A percentile compares a stretch with the other conserved stretches of the same genome.
Conservation (phyloP, 2,888 invertebrate genomes). For the Melanchra persicariae region DNA sequence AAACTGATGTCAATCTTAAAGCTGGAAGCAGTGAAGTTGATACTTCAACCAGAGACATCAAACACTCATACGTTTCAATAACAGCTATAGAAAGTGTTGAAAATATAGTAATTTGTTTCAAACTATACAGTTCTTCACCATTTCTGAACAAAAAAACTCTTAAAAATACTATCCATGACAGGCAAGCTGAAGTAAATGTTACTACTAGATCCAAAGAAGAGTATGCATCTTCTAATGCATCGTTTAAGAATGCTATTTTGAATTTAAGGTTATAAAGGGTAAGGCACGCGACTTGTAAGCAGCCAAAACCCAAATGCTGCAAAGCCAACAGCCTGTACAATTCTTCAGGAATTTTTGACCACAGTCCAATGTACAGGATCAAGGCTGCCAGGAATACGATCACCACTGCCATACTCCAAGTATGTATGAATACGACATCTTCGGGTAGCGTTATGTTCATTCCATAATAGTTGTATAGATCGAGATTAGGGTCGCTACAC, state of each 20-base stretch:
- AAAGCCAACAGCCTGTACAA: constrained; percentile 51
- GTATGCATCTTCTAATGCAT: constrained; percentile 17
- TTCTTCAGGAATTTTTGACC: constrained; percentile 46
- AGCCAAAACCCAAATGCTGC: constrained; percentile 54
- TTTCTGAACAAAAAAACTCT: constrained; percentile 63
- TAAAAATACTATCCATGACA: constrained; percentile 63
- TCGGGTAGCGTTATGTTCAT: constrained; percentile 20
- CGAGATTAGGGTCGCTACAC: not conserved
- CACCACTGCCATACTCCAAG: constrained; percentile 19
- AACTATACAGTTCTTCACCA: constrained; percentile 59
- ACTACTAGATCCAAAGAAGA: constrained; percentile 54
- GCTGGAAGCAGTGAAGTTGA: constrained; percentile 13
- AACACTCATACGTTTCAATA: constrained; percentile 48
- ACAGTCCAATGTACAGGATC: constrained; percentile 30
- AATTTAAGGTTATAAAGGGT: constrained; percentile 39
- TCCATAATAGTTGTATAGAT: constrained; percentile 29
- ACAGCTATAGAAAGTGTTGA: constrained; percentile 43
- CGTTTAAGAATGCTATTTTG: not conserved
- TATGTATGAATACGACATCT: constrained; percentile 17
- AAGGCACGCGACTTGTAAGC: constrained; percentile 42
- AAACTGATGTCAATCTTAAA: constrained; percentile 58
- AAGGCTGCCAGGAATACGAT: constrained; percentile 17
- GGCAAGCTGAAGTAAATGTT: constrained; percentile 51
- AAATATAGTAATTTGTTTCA: constrained; percentile 57
- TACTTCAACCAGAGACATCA: constrained; percentile 21